Base-by-base conservation (phyloP, 2,888 invertebrate genomes). In the Hirtodrosophila cameraria region DNA sequence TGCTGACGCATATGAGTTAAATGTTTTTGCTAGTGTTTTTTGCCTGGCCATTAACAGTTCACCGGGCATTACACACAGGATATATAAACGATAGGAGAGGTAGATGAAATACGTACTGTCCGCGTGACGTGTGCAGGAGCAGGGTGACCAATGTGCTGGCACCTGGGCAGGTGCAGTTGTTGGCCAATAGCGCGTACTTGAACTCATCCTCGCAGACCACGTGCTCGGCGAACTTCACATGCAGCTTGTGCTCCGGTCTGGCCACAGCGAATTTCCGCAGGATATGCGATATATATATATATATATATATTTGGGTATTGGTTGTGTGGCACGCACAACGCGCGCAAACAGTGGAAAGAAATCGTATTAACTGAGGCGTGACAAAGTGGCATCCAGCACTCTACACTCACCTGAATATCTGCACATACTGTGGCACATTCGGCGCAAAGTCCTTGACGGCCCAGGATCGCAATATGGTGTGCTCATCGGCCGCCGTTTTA, bases 151-250 rank as follows among this genome's bases (percentile, higher is more conserved):
- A 93, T 0, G 99, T 99, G 36, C 99, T 99, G 9, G 98, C 97
- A 11, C 99, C 99, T 0, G 99, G 99, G 91, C 98, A 98, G 66
- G 99, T 96, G 92, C 99, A 99, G 92, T 99, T 99, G 92, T 99
- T 99, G 65, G 99, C 99, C 75, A 99, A 92, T 59, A 99, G 93
- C 15, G 99, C 99, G 90, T 99, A 99, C 91, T 99, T 99, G 92
- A 99, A 98, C 92, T 99, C 99, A 90, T 99, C 99, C 91, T 99
- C 99, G 91, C 99, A 99, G 27, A 99, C 99, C 11, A 99, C 97
- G 91, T 97, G 98, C 90, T 99, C 99, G 31, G 99, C 99, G 91
- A 99, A 99, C 92, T 99, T 98, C 39, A 99, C 99, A 92, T 99
- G 99, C 80, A 99, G 93, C 90, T 99, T 99, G 91, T 99, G 99